Evolutionary conservation across 1,140 invertebrate genomes (phyloP), one percentile per base, ranked within the genome.

Genomic region (Hydropsyche tenuis): DNA sequence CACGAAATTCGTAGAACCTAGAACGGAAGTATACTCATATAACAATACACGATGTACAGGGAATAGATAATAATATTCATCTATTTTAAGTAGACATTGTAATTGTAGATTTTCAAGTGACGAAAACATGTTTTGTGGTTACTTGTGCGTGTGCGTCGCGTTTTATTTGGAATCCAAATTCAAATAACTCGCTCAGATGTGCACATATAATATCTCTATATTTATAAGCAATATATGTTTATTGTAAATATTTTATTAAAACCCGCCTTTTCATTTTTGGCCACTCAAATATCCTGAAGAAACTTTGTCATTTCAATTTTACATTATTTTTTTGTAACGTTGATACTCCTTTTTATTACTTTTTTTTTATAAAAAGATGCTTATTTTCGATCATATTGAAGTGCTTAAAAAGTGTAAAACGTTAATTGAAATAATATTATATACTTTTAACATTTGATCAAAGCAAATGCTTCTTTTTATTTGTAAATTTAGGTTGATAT

Each of bases 21-120:
- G 42, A 42, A 43, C 48, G 37, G 37, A 48, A 25, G 68, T 56
- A 70, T 70, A 70, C 68, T 70, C 68, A 42, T 68, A 51, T 51
- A 56, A 70, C 68, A 70, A 70, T 70, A 70, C 68, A 70, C 51
- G 48, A 70, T 70, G 68, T 70, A 70, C 68, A 70, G 68, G 68
- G 68, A 70, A 70, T 70, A 70, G 68, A 30, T 27, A 37, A 46
- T 70, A 70, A 70, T 20, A 37, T 37, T 37, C n/a, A 56, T 56
- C 27, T 56, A 53, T 56, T 53, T 30, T 70, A 70, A 70, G 68
- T 70, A 70, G 68, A 43, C 51, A 43, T 16, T 46, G 16, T 48
- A 68, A 60, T 25, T 23, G 56, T 60, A 60, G 56, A 25, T 7
- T 60, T 60, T 60, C 56, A 60, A 60, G 22, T 25, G 18, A 20